These are phyloP conservation scores for Galago senegalensis DNA, from an alignment of 2,797 vertebrate species.

Conservation along the genomic window DNA sequence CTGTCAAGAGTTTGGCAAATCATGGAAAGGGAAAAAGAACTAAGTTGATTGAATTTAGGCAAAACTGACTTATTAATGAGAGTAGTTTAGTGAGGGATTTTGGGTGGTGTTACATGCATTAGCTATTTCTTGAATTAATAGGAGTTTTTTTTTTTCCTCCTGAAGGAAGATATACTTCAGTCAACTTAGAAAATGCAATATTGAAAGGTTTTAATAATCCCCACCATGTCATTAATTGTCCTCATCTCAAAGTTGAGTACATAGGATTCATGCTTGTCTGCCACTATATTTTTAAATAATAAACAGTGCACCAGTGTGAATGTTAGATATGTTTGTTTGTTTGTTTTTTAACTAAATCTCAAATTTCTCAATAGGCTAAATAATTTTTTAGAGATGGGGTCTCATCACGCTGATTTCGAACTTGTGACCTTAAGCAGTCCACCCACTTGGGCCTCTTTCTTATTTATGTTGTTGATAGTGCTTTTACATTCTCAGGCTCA, in stretches of 20 bases:
- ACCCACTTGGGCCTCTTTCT: background rate
- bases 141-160: background rate
- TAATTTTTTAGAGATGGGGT: background rate
- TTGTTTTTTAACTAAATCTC: background rate
- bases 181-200: background rate
- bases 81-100: background rate
- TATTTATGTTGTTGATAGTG: background rate
- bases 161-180: background rate
- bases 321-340: background rate
- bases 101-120: background rate
- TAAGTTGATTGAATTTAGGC: background rate
- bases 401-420: too few relatives aligned
- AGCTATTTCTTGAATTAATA: constrained; percentile 38
- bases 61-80: background rate
- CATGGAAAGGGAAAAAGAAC: background rate
- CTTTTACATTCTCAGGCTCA: constrained; percentile 11
- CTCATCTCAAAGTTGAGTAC: too few relatives aligned
- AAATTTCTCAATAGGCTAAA: background rate
- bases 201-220: background rate
- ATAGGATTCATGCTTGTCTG: too few relatives aligned
- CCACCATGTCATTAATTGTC: too few relatives aligned
- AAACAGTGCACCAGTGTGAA: background rate
- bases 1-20: constrained; percentile 11
- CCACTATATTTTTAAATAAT: background rate
- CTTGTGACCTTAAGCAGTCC: too few relatives aligned